phyloP scores from a whole-genome alignment of 2,113 vertebrate species.

The Gopherus evgoodei region DNA sequence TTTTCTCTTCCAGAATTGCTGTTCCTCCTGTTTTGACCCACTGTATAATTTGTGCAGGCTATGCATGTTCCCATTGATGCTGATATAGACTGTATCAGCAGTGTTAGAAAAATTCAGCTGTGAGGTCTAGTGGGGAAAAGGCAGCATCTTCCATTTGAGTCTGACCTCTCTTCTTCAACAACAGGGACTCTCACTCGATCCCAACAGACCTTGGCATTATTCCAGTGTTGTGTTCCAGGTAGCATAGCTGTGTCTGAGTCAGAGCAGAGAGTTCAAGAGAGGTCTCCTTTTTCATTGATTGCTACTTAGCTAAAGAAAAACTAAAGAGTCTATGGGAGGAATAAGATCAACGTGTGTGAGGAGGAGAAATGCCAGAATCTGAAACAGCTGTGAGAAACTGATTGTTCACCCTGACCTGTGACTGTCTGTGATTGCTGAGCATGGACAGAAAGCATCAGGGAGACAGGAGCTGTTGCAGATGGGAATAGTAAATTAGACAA shows the following conservation, averaged over 20 bases:
- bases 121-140: neutral
- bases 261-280: neutral
- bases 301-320: neutral
- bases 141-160: neutral
- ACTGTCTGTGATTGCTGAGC: neutral
- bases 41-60: neutral
- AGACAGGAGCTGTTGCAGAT: neutral
- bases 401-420: neutral
- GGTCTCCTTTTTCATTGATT: neutral
- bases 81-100: neutral
- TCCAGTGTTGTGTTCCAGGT: neutral
- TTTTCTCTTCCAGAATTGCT: neutral
- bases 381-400: neutral
- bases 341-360: neutral
- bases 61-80: neutral
- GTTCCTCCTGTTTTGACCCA: neutral
- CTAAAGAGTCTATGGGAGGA: neutral
- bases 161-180: neutral
- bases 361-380: neutral
- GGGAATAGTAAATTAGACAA: neutral
- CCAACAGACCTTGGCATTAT: neutral
- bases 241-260: neutral
- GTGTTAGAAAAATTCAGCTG: neutral
- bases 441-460: neutral
- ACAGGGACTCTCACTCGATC: neutral